phyloP scores from a whole-genome alignment of 1,140 invertebrate genomes.

The Ips typographus region DNA sequence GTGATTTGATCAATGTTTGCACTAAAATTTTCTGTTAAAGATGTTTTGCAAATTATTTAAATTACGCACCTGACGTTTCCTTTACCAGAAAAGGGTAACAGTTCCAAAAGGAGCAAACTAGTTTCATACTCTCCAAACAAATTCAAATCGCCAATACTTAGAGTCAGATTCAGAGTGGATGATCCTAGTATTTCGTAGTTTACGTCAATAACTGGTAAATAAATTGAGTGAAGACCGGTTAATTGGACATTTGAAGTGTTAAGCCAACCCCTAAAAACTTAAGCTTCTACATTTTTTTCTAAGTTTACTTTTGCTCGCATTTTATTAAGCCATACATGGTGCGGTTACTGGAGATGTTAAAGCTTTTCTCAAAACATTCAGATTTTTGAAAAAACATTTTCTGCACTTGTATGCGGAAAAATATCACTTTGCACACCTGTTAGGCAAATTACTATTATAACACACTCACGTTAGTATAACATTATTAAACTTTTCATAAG shows the following conservation, averaged over 20 bases:
- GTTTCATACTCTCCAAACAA: slow-evolving; percentile 6
- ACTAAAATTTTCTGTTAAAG: not conserved
- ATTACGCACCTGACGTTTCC: slow-evolving; percentile 5
- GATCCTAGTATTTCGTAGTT: not conserved
- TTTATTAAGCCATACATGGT: too few relatives aligned
- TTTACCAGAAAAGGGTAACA: slow-evolving; percentile 2
- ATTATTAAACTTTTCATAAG: slow-evolving; percentile 2
- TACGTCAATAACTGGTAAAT: not conserved
- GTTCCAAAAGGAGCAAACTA: not conserved
- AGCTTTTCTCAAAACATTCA: too few relatives aligned
- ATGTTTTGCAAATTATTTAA: not conserved
- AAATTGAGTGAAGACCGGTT: not conserved
- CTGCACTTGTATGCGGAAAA: too few relatives aligned
- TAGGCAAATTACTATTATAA: not conserved
- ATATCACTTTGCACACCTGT: too few relatives aligned
- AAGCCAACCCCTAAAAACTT: slow-evolving; percentile 7
- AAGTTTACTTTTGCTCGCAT: too few relatives aligned
- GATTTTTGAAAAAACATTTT: too few relatives aligned
- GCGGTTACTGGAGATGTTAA: too few relatives aligned
- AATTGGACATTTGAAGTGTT: slow-evolving; percentile 1
- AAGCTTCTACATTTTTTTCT: not conserved
- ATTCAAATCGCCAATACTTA: not conserved
- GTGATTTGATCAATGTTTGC: slow-evolving; percentile 1
- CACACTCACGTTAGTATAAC: slow-evolving; percentile 10
- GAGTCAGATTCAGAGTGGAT: slow-evolving; percentile 2